A percentile compares a stretch with the other conserved stretches of the same genome.
phyloP scores from a whole-genome alignment of 2,888 invertebrate genomes.

The Acronicta leporina region DNA sequence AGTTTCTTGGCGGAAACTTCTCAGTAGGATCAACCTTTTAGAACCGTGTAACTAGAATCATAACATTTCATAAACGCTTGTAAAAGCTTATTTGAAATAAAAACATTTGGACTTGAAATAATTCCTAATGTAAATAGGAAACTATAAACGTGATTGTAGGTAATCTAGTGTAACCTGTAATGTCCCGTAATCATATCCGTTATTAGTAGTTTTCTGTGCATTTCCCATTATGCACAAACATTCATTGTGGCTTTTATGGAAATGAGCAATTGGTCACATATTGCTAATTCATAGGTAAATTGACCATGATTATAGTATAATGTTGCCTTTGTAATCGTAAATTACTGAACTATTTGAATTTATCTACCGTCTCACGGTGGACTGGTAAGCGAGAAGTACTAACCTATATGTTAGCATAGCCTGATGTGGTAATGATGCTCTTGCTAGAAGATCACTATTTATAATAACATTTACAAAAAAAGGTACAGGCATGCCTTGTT shows the following conservation, averaged over 20 bases:
- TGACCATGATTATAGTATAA: slow-evolving; percentile 23
- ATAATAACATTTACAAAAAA: no score
- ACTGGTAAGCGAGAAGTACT: neutral
- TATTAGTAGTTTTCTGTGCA: slow-evolving; percentile 51
- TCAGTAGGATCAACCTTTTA: no score
- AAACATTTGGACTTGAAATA: no score
- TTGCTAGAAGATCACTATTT: no score
- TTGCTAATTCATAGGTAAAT: slow-evolving; percentile 40
- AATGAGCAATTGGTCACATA: slow-evolving; percentile 41
- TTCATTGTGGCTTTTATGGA: slow-evolving; percentile 36
- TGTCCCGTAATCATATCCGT: slow-evolving; percentile 29
- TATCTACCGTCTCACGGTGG: neutral
- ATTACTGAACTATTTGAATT: neutral
- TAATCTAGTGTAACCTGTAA: slow-evolving; percentile 39
- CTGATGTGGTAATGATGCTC: no score
- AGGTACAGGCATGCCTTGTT: no score
- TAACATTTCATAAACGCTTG: no score
- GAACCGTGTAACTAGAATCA: no score
- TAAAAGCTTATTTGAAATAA: no score
- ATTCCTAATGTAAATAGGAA: slow-evolving; percentile 4
- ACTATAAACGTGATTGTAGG: slow-evolving; percentile 14
- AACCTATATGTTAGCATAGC: no score
- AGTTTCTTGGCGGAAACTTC: no score
- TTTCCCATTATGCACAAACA: slow-evolving; percentile 52
- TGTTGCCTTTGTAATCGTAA: slow-evolving; percentile 2